A percentile compares a stretch with the other conserved stretches of the same genome.
phyloP scores from a whole-genome alignment of 1,140 invertebrate genomes.

The Diorhabda sublineata region DNA sequence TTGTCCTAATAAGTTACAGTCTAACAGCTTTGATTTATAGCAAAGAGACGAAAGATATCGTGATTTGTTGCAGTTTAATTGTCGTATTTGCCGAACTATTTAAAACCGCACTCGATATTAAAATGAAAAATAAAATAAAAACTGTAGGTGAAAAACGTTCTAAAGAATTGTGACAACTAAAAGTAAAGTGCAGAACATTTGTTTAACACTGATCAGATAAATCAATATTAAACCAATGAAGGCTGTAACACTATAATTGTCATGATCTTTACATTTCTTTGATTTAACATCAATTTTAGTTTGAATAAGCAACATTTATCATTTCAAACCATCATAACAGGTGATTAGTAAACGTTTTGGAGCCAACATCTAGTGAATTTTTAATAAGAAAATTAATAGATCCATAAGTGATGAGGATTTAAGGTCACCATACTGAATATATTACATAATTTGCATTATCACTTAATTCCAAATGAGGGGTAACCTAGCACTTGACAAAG shows the following conservation, averaged over 20 bases:
- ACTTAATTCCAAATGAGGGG: too few species aligned
- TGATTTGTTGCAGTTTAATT: too few species aligned
- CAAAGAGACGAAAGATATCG: too few species aligned
- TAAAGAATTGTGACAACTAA: slow-evolving; percentile 26
- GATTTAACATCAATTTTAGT: slow-evolving; percentile 12
- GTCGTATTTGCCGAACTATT: neutral
- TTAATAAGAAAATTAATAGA: too few species aligned
- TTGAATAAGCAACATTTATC: slow-evolving; percentile 25
- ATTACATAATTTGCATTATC: too few species aligned
- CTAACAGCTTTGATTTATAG: too few species aligned
- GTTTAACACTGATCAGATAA: slow-evolving; percentile 25
- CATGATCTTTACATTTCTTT: slow-evolving; percentile 44
- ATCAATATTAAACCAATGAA: slow-evolving; percentile 34
- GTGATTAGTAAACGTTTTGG: slow-evolving; percentile 3
- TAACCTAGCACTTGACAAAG: too few species aligned
- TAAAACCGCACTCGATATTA: neutral
- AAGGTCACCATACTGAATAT: too few species aligned
- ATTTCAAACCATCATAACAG: slow-evolving; percentile 8
- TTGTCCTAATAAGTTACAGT: too few species aligned
- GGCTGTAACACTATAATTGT: slow-evolving; percentile 48
- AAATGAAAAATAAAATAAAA: neutral
- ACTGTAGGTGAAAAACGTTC: slow-evolving; percentile 21
- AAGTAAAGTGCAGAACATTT: slow-evolving; percentile 32
- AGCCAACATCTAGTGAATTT: too few species aligned
- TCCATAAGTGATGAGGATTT: too few species aligned